These are phyloP conservation scores for Sebastes trivittatus DNA, from an alignment of 2,797 vertebrate genomes.

Conservation along the genomic window DNA sequence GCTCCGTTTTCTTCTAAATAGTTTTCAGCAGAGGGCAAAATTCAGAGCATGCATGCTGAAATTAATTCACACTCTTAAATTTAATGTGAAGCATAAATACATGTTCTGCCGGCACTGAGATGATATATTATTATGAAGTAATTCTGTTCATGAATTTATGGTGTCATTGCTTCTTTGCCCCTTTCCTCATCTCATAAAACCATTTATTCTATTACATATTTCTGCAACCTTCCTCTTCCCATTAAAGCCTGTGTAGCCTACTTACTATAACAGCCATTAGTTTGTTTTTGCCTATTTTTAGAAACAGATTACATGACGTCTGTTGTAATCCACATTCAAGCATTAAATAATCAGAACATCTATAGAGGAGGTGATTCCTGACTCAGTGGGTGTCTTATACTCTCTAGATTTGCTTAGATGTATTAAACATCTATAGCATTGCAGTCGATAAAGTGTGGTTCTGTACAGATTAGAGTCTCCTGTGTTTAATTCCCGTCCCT, in stretches of 20 bases:
- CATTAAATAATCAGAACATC: background rate
- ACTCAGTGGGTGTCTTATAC: background rate
- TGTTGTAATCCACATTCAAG: slow-evolving; percentile 19
- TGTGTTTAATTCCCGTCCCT: background rate
- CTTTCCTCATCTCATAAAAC: background rate
- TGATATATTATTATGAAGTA: background rate
- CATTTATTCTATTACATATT: background rate
- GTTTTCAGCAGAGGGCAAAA: slow-evolving; percentile 54
- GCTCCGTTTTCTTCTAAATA: background rate
- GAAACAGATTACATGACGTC: slow-evolving; percentile 36
- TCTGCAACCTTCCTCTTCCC: background rate
- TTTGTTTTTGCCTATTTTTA: slow-evolving; percentile 35
- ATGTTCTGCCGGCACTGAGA: background rate
- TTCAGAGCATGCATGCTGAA: background rate
- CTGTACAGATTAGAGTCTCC: background rate
- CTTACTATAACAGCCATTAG: slow-evolving; percentile 3
- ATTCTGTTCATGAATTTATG: slow-evolving; percentile 4
- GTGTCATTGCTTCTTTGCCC: background rate
- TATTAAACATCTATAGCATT: background rate
- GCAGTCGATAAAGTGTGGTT: background rate
- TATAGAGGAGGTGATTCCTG: background rate
- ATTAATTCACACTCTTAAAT: slow-evolving; percentile 12
- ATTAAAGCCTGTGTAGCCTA: background rate
- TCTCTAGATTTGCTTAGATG: background rate
- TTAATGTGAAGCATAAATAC: slow-evolving; percentile 12